These are phyloP conservation scores for Lepidurus arcticus DNA, from an alignment of 1,140 invertebrate species.

Conservation along the genomic window DNA sequence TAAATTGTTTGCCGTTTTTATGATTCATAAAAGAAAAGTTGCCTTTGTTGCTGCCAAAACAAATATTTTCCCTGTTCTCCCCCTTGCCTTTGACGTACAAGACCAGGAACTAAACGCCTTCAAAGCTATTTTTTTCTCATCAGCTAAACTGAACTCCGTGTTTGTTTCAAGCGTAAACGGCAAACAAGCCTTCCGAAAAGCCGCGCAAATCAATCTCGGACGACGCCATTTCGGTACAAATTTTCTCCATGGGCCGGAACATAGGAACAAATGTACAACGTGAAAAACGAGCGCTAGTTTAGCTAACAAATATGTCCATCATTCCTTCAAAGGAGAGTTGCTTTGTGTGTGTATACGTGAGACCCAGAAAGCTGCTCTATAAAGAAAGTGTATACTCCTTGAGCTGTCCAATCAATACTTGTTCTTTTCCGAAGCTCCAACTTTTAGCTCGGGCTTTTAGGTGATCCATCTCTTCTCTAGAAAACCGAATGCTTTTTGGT, in stretches of 20 bases:
- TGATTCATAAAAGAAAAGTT: too few relatives aligned
- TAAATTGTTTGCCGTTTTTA: too few relatives aligned
- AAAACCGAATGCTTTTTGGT: not conserved
- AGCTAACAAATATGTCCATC: conserved; percentile 1
- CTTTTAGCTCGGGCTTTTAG: not conserved
- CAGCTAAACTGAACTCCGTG: not conserved
- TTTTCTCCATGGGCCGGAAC: not conserved
- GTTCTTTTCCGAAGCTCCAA: not conserved
- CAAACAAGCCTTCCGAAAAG: not conserved
- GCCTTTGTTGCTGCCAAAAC: too few relatives aligned
- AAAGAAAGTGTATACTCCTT: not conserved
- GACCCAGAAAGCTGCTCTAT: not conserved
- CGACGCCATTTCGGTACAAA: not conserved
- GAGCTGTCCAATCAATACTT: not conserved
- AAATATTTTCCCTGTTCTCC: too few relatives aligned
- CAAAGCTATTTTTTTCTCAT: not conserved
- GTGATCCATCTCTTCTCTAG: conserved; percentile 18
- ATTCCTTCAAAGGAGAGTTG: not conserved
- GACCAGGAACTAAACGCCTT: not conserved
- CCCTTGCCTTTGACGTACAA: not conserved
- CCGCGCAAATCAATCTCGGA: not conserved
- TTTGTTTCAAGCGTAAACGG: not conserved
- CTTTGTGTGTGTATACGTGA: not conserved
- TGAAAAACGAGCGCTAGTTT: conserved; percentile 5
- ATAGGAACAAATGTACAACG: not conserved